Evolutionary conservation across 2,797 vertebrate species (phyloP).

Genomic region (Chanos chanos): DNA sequence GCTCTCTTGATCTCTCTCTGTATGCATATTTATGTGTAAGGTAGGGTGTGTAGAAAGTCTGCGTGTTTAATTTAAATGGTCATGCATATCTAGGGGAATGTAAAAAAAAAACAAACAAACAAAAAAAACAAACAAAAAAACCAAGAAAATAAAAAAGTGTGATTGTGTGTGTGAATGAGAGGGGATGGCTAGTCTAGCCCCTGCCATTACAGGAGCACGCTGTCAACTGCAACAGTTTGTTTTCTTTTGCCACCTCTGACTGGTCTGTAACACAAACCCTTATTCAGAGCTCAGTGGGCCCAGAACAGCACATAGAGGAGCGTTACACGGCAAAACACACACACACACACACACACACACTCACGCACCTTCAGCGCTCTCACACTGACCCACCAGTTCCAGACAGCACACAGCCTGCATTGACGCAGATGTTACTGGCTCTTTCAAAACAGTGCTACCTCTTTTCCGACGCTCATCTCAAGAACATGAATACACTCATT

Average conservation of each 20-base stretch:
- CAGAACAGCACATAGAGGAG: slow-evolving; percentile 7
- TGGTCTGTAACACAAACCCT: slow-evolving; percentile 39
- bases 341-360: slow-evolving; percentile 17
- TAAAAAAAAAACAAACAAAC: neutral
- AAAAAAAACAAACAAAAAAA: too few species aligned
- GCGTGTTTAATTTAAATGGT: too few species aligned
- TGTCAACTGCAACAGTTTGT: slow-evolving; percentile 9
- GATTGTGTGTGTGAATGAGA: neutral
- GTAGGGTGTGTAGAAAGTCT: neutral
- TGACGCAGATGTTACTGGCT: slow-evolving; percentile 33
- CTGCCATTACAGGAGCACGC: neutral
- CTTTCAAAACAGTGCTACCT: too few species aligned
- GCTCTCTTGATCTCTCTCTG: neutral
- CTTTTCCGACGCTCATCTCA: neutral
- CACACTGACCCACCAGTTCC: slow-evolving; percentile 3
- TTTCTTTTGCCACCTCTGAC: slow-evolving; percentile 33
- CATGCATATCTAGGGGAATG: neutral
- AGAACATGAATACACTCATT: neutral
- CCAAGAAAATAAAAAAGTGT: neutral
- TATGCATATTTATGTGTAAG: neutral
- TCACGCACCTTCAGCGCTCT: neutral
- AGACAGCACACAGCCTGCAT: slow-evolving; percentile 31
- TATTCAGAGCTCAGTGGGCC: slow-evolving; percentile 36
- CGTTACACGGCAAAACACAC: slow-evolving; percentile 16
- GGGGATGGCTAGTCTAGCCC: slow-evolving; percentile 1